These are phyloP conservation scores for Sitobion miscanthi DNA, from an alignment of 1,140 invertebrate genomes.

Conservation along the genomic window DNA sequence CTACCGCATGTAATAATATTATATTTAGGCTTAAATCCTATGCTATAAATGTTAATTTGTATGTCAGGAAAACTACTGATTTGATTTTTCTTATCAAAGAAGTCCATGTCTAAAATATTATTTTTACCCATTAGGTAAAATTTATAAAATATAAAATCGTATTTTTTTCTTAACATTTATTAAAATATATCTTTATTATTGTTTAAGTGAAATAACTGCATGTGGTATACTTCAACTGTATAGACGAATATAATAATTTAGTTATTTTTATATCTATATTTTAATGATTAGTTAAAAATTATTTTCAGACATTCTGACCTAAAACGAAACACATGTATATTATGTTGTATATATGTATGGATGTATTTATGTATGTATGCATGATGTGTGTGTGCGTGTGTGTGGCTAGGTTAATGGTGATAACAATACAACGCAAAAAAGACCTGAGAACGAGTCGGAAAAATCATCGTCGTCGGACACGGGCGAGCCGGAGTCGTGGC, in stretches of 20 bases:
- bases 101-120: neutral
- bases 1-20: neutral
- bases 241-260: neutral
- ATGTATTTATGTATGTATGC: too few species aligned
- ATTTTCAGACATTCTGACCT: too few species aligned
- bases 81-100: neutral
- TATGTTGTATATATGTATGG: too few species aligned
- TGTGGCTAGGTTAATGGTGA: neutral
- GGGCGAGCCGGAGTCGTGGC: neutral
- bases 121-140: too few species aligned
- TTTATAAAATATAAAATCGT: neutral
- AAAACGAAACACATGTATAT: too few species aligned
- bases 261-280: too few species aligned
- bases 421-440: neutral
- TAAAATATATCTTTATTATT: too few species aligned
- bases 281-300: too few species aligned
- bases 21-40: neutral
- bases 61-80: neutral
- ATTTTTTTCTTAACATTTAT: neutral
- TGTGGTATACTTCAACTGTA: too few species aligned
- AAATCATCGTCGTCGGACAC: conserved; percentile 61
- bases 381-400: neutral
- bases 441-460: conserved; percentile 60
- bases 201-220: too few species aligned
- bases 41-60: neutral